Evolutionary conservation across 2,797 vertebrate genomes (phyloP).

Genomic region (Cirrhinus molitorella): DNA sequence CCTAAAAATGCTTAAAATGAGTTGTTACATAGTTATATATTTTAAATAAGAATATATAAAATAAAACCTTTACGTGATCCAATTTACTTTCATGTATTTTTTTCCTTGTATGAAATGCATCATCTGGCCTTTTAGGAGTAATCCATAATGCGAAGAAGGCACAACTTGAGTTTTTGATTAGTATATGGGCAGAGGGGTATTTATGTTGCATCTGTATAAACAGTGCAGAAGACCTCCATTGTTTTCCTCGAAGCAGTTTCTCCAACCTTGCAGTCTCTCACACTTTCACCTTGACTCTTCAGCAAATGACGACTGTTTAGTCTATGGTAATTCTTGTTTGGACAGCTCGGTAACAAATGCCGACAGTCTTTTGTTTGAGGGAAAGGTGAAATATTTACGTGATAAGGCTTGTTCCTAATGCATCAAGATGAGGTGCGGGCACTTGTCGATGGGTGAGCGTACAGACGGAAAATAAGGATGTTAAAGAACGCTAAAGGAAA

Average conservation of each 20-base stretch:
- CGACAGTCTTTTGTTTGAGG: constrained; percentile 66
- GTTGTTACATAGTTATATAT: neutral
- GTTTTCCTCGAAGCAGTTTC: neutral
- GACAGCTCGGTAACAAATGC: constrained; percentile 69
- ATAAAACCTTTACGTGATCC: too few relatives aligned
- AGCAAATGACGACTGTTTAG: constrained; percentile 70
- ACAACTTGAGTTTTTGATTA: neutral
- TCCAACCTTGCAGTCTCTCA: constrained; percentile 52
- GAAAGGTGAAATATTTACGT: constrained; percentile 31
- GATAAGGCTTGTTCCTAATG: constrained; percentile 24
- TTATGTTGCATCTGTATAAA: constrained; percentile 30
- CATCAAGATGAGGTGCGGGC: constrained; percentile 36
- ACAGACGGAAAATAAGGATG: constrained; percentile 3
- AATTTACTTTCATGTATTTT: neutral
- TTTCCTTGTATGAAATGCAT: neutral
- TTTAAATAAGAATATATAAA: too few relatives aligned
- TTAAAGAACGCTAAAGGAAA: constrained; percentile 42
- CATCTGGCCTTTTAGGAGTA: neutral
- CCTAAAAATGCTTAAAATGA: neutral
- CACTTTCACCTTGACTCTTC: constrained; percentile 55
- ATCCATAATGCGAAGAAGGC: neutral
- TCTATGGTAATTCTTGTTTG: constrained; percentile 74
- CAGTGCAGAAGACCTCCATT: neutral
- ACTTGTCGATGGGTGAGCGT: neutral
- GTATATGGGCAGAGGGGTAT: constrained; percentile 17